Conservation (phyloP, 2,888 invertebrate genomes). For the Dicroscelio sp. region DNA sequence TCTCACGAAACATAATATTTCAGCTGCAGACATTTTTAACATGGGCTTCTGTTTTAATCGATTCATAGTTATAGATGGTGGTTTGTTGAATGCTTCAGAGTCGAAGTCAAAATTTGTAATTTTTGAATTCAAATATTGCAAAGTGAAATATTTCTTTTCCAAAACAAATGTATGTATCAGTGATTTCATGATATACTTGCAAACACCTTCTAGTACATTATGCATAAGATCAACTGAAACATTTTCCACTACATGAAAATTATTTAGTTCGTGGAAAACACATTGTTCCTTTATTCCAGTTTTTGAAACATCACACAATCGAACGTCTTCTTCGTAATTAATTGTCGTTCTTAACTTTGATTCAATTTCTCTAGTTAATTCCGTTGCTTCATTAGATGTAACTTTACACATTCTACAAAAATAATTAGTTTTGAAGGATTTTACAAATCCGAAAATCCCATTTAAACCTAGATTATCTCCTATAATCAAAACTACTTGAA, state of each 20-base stretch:
- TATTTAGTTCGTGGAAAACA: too few species aligned
- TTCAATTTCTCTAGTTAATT: neutral
- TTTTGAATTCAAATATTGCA: neutral
- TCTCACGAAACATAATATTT: neutral
- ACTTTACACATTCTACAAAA: neutral
- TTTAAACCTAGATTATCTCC: slow-evolving; percentile 21
- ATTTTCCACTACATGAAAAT: too few species aligned
- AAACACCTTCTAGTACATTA: neutral
- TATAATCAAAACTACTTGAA: neutral
- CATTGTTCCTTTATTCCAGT: neutral
- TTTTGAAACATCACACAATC: neutral
- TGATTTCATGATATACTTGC: neutral
- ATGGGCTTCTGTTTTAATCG: too few species aligned
- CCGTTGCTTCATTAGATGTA: neutral
- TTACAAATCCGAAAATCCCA: neutral
- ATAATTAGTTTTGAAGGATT: neutral
- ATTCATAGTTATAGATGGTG: neutral
- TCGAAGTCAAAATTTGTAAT: neutral
- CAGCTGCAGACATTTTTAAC: neutral
- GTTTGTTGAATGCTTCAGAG: neutral
- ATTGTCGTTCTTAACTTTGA: neutral
- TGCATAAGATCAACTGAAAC: too few species aligned
- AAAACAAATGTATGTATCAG: neutral
- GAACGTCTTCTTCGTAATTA: neutral
- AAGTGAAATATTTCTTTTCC: neutral